phyloP scores from a whole-genome alignment of 2,888 invertebrate genomes.

The Pachycephus smyrnensis region DNA sequence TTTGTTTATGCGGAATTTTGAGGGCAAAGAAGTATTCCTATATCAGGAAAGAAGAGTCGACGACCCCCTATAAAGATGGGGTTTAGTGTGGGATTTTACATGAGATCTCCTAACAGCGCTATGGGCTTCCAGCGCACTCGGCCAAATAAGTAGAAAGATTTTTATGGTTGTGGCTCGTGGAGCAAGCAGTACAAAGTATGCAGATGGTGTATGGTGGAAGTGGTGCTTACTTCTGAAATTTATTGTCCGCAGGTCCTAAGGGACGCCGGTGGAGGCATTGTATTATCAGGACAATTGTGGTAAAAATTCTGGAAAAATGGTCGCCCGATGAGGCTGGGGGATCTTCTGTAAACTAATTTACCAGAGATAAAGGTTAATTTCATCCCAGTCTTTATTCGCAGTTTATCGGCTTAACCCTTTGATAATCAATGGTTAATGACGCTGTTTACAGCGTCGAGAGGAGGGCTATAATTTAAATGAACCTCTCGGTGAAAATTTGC shows the following conservation, averaged over 20 bases:
- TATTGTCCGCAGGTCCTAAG: background rate
- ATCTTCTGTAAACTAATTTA: slow-evolving; percentile 14
- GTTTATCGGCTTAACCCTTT: slow-evolving; percentile 35
- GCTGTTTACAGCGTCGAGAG: slow-evolving; percentile 37
- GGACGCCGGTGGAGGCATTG: background rate
- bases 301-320: slow-evolving; percentile 1
- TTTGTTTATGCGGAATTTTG: background rate
- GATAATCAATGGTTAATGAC: slow-evolving; percentile 46
- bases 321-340: background rate
- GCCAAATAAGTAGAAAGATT: background rate
- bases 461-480: slow-evolving; percentile 32
- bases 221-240: background rate
- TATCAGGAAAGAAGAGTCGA: background rate
- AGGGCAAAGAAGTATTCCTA: background rate
- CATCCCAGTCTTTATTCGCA: slow-evolving; percentile 34
- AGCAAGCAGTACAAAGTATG: background rate
- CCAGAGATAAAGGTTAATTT: slow-evolving; percentile 15
- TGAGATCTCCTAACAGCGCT: background rate
- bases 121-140: background rate
- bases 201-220: background rate
- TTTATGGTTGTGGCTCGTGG: background rate
- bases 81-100: background rate
- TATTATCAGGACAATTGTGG: slow-evolving; percentile 1
- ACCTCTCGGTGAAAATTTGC: slow-evolving; percentile 19
- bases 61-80: background rate